These are phyloP conservation scores for Dendrocincla fuliginosa DNA, from an alignment of 2,797 vertebrate species.

Conservation along the genomic window DNA sequence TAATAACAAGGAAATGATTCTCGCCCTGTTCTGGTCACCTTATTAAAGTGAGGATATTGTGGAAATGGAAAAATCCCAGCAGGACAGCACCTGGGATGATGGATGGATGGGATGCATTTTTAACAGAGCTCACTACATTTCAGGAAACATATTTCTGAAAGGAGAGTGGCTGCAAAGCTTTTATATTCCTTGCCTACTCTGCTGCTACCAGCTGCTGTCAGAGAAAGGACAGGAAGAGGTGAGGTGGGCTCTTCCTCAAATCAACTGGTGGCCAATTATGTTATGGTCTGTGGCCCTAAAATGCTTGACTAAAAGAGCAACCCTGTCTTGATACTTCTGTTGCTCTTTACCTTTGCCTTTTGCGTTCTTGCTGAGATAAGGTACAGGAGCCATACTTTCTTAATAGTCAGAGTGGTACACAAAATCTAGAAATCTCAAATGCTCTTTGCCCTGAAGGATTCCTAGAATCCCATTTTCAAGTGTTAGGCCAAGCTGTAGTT, in stretches of 20 bases:
- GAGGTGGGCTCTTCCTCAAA: background rate
- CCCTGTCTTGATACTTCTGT: background rate
- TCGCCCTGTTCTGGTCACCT: slow-evolving; percentile 69
- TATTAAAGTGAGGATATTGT: slow-evolving; percentile 73
- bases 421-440: background rate
- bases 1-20: slow-evolving; percentile 76
- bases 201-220: background rate
- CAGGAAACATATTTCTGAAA: slow-evolving; percentile 55
- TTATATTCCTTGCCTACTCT: background rate
- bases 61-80: slow-evolving; percentile 76
- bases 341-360: background rate
- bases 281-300: background rate
- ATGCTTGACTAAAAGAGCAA: background rate
- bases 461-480: background rate
- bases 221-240: background rate
- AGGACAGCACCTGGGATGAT: slow-evolving; percentile 68
- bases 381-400: background rate
- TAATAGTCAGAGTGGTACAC: background rate
- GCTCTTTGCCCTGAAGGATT: background rate
- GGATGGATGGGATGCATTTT: slow-evolving; percentile 72
- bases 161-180: slow-evolving; percentile 17
- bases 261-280: background rate
- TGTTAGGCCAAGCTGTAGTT: background rate
- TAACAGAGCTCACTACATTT: slow-evolving; percentile 66
- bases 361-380: background rate